These are phyloP conservation scores for Antennarius striatus DNA, from an alignment of 2,113 vertebrate genomes.

Conservation along the genomic window DNA sequence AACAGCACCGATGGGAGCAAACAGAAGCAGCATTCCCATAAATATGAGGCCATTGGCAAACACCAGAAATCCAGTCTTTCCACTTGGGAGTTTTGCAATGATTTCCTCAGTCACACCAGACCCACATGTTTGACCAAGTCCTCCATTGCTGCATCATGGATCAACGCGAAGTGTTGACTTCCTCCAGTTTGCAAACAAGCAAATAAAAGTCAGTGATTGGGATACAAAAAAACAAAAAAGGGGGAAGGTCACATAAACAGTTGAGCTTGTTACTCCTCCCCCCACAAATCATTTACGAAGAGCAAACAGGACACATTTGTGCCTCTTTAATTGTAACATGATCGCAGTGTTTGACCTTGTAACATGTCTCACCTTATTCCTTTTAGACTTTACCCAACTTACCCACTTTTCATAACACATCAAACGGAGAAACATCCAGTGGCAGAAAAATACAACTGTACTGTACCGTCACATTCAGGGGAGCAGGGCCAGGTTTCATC, in stretches of 20 bases:
- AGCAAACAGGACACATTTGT: slow-evolving; percentile 31
- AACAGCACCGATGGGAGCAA: slow-evolving; percentile 56
- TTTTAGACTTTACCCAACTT: no score
- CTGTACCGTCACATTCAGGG: no score
- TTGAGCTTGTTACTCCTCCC: slow-evolving; percentile 6
- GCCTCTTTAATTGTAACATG: background rate
- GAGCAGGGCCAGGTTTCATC: no score
- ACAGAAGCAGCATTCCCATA: slow-evolving; percentile 53
- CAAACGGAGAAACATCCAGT: no score
- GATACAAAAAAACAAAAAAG: background rate
- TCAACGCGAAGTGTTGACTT: background rate
- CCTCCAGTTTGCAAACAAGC: background rate
- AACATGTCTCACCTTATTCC: background rate
- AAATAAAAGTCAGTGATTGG: background rate
- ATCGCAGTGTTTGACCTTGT: slow-evolving; percentile 3
- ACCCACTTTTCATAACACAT: no score
- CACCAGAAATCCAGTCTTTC: background rate
- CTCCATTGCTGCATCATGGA: background rate
- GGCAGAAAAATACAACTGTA: no score
- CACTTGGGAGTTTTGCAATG: background rate
- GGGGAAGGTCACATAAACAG: background rate
- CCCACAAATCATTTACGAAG: slow-evolving; percentile 70
- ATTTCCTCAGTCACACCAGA: slow-evolving; percentile 12
- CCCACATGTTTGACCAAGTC: background rate
- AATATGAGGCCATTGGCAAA: slow-evolving; percentile 31